Evolutionary conservation across 2,797 vertebrate genomes (phyloP).

Genomic region (Tarsius wallacei): DNA sequence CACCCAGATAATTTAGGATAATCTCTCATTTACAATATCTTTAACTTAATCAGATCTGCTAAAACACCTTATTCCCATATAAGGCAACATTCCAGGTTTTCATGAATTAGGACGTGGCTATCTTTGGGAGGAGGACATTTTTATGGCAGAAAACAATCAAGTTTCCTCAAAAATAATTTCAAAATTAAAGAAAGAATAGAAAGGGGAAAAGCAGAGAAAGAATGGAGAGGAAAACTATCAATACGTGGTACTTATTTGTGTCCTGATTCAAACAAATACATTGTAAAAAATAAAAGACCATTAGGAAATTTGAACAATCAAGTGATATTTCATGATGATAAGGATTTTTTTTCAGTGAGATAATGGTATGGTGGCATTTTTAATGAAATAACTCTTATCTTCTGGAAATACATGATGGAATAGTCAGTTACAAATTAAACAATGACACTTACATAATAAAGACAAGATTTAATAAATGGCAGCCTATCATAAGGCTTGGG

Average conservation of each 20-base stretch:
- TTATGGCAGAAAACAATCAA: neutral
- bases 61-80: neutral
- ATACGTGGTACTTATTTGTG: neutral
- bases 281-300: neutral
- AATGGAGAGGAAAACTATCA: neutral
- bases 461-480: neutral
- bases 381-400: neutral
- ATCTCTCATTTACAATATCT: neutral
- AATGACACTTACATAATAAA: neutral
- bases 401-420: neutral
- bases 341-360: neutral
- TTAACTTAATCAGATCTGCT: neutral
- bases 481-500: neutral
- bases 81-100: neutral
- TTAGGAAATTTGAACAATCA: neutral
- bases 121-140: neutral
- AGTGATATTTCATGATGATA: neutral
- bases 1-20: neutral
- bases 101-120: neutral
- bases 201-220: neutral
- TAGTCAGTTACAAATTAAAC: neutral
- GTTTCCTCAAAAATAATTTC: neutral
- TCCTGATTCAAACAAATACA: neutral
- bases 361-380: neutral
- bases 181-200: neutral